These are phyloP conservation scores for Pseudotriccus pelzelni DNA, from an alignment of 2,797 vertebrate genomes.

Conservation along the genomic window DNA sequence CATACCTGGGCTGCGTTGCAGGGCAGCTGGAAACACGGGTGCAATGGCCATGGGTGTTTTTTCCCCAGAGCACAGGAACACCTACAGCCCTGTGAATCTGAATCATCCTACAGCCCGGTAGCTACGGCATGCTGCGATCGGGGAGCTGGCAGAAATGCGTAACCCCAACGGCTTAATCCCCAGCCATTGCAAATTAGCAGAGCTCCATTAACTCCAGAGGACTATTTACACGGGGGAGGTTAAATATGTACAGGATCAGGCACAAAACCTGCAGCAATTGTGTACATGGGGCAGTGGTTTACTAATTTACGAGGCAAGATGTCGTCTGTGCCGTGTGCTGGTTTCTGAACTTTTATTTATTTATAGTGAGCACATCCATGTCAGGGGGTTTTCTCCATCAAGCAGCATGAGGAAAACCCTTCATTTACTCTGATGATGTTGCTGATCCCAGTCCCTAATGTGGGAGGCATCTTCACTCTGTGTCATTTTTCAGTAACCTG, in stretches of 20 bases:
- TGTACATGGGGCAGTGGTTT: not conserved
- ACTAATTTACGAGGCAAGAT: not conserved
- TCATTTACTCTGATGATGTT: not conserved
- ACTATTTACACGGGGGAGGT: not conserved
- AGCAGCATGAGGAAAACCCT: not conserved
- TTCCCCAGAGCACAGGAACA: not conserved
- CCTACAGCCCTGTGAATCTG: no score
- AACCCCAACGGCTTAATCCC: not conserved
- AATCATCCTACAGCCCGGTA: not conserved
- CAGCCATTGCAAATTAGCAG: conserved; percentile 29
- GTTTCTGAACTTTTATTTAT: not conserved
- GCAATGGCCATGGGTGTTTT: not conserved
- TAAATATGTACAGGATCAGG: not conserved
- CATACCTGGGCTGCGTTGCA: not conserved
- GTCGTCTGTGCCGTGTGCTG: not conserved
- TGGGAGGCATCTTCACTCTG: not conserved
- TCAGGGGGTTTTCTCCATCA: not conserved
- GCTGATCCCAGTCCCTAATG: not conserved
- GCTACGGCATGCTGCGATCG: not conserved
- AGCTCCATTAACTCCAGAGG: conserved; percentile 28
- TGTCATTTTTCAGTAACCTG: not conserved
- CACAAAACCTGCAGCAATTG: not conserved
- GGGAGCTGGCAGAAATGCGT: not conserved
- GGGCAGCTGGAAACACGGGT: rapidly evolving
- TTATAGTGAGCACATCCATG: not conserved